Conservation (phyloP, 2,797 vertebrate species). For the Malacoctenus gilli region DNA sequence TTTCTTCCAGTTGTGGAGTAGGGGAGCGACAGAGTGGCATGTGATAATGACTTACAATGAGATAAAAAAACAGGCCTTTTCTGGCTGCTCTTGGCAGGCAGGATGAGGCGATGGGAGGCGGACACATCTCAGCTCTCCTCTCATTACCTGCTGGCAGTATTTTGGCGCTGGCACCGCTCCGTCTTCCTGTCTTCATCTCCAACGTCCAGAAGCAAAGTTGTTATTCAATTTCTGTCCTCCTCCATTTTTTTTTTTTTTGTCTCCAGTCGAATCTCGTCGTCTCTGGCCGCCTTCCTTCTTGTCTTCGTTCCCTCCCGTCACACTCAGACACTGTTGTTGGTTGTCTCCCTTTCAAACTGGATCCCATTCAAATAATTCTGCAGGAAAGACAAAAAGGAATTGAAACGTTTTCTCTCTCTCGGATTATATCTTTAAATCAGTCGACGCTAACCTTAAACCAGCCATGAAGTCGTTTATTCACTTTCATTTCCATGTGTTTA, state of each 20-base stretch:
- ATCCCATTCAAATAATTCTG: constrained; percentile 11
- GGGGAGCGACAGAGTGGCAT: constrained; percentile 44
- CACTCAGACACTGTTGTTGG: no score
- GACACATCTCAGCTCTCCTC: constrained; percentile 38
- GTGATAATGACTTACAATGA: constrained; percentile 56
- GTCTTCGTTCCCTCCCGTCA: no score
- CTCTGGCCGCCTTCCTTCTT: neutral
- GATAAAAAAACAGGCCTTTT: constrained; percentile 63
- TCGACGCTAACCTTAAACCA: constrained; percentile 22
- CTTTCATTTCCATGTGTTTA: constrained; percentile 6
- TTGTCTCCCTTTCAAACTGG: neutral
- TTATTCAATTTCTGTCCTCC: no score
- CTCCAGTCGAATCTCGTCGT: constrained; percentile 6
- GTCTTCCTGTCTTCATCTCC: constrained; percentile 38
- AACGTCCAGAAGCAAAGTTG: no score
- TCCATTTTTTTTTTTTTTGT: constrained; percentile 12
- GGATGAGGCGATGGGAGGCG: constrained; percentile 29
- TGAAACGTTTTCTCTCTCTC: neutral
- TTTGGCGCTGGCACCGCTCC: constrained; percentile 38
- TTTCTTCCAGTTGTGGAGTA: constrained; percentile 10
- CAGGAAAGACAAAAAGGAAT: constrained; percentile 1
- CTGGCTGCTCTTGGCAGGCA: constrained; percentile 38
- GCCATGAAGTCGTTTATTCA: constrained; percentile 8
- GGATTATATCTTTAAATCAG: constrained; percentile 12
- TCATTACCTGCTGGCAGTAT: constrained; percentile 54